A percentile compares a stretch with the other conserved stretches of the same genome.
These are phyloP conservation scores for Heliconius himera DNA, from an alignment of 1,140 invertebrate species.

Conservation along the genomic window DNA sequence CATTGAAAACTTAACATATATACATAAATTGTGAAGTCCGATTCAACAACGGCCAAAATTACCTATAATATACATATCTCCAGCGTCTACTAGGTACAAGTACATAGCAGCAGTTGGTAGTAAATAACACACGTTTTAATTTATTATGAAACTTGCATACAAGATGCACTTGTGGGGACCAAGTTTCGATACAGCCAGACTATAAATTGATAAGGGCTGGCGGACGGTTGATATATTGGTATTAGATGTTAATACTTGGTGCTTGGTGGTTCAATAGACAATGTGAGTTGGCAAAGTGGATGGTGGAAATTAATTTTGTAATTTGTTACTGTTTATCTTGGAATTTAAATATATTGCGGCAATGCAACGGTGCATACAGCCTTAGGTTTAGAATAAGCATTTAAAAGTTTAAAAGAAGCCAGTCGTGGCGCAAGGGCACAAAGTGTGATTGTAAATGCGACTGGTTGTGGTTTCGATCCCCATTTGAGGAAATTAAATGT, in stretches of 20 bases:
- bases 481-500: too few species aligned
- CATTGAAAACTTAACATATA: not conserved
- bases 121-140: conserved; percentile 66
- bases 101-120: conserved; percentile 33
- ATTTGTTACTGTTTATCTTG: not conserved
- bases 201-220: conserved; percentile 61
- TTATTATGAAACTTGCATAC: conserved; percentile 65
- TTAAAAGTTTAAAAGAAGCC: too few species aligned
- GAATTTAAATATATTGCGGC: not conserved
- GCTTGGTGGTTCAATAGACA: not conserved
- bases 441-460: too few species aligned
- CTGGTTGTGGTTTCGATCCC: too few species aligned
- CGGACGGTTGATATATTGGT: conserved; percentile 52
- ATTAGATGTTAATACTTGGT: conserved; percentile 48
- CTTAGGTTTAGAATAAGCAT: too few species aligned
- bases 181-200: conserved; percentile 68
- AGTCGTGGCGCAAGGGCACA: too few species aligned
- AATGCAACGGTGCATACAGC: too few species aligned
- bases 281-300: not conserved
- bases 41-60: not conserved
- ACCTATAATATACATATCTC: not conserved
- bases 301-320: not conserved
- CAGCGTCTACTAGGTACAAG: not conserved
- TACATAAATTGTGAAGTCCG: not conserved
- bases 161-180: conserved; percentile 53